Conservation (phyloP, 2,113 vertebrate species). For the Theristicus caerulescens region DNA sequence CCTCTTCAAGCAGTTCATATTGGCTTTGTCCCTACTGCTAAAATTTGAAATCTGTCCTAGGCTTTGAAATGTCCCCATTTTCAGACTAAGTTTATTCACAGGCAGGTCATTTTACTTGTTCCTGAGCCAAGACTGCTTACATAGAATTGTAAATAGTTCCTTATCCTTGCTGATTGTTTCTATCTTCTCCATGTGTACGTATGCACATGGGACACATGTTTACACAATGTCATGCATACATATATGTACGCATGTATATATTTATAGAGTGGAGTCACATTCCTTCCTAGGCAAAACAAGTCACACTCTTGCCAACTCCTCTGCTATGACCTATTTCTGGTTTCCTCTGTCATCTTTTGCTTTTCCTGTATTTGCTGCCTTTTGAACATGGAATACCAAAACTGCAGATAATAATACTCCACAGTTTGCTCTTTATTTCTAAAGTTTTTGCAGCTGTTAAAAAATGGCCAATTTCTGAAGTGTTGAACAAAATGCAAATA, state of each 20-base stretch:
- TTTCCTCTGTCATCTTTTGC: not conserved
- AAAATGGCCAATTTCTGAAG: rapidly evolving
- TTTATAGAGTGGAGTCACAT: not conserved
- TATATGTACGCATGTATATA: no score
- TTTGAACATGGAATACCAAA: not conserved
- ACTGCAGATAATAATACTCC: not conserved
- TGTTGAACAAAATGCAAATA: not conserved
- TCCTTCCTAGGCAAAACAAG: not conserved
- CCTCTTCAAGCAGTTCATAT: no score
- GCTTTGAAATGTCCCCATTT: not conserved
- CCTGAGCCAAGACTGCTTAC: not conserved
- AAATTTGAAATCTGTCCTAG: not conserved
- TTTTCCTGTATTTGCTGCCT: not conserved
- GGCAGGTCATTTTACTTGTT: not conserved
- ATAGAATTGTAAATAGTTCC: not conserved
- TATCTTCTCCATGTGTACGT: not conserved
- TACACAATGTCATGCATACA: not conserved
- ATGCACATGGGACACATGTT: no score
- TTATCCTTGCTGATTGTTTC: not conserved
- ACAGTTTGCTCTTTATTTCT: not conserved
- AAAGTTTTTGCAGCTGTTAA: not conserved
- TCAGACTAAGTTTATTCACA: not conserved
- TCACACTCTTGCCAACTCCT: not conserved
- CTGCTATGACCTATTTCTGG: rapidly evolving
- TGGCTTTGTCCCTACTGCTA: not conserved